Evolutionary conservation across 2,113 vertebrate species (phyloP).

Genomic region (Smithornis capensis): DNA sequence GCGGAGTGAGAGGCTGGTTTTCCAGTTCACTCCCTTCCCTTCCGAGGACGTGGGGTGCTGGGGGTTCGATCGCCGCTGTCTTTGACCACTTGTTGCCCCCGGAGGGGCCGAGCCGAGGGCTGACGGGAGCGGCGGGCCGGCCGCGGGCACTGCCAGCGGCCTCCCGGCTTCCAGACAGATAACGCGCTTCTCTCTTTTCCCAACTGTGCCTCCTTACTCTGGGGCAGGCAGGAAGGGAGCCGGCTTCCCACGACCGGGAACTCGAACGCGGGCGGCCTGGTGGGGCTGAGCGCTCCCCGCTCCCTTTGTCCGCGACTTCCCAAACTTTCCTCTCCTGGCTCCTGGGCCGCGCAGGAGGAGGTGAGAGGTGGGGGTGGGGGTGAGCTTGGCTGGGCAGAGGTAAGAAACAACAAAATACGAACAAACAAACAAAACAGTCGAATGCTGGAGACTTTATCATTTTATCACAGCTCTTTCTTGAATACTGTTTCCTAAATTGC

Average conservation of each 20-base stretch:
- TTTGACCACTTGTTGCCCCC: conserved; percentile 74
- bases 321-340: conserved; percentile 66
- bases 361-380: conserved; percentile 18
- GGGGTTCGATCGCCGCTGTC: not conserved
- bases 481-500: conserved; percentile 76
- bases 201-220: not conserved
- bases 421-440: not conserved
- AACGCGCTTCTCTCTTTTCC: not conserved
- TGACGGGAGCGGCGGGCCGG: not conserved
- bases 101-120: not conserved
- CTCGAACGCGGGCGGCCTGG: not conserved
- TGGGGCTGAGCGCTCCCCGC: not conserved
- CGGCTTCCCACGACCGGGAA: not conserved
- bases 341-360: not conserved
- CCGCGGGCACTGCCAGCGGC: not conserved
- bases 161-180: not conserved
- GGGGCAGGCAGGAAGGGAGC: not conserved
- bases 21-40: not conserved
- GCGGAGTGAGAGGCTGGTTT: not conserved
- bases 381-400: not conserved
- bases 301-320: conserved; percentile 59
- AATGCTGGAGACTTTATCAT: not conserved
- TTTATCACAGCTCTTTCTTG: conserved; percentile 36
- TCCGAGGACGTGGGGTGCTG: not conserved
- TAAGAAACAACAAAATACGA: not conserved